phyloP scores from a whole-genome alignment of 2,113 vertebrate genomes.

The Lamprotornis superbus region DNA sequence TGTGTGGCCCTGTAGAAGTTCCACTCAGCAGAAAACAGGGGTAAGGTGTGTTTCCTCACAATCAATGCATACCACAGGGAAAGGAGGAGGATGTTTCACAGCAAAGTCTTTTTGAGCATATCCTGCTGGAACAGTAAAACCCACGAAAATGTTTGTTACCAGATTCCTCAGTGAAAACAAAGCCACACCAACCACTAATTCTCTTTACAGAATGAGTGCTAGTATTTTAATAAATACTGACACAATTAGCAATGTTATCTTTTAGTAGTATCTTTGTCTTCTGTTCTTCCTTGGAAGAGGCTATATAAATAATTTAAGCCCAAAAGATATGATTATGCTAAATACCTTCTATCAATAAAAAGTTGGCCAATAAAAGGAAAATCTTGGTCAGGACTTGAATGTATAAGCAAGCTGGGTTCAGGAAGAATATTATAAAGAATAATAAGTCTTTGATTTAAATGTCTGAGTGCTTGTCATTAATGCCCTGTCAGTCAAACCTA shows the following conservation, averaged over 20 bases:
- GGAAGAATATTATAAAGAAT: not conserved
- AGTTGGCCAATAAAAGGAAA: not conserved
- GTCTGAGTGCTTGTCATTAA: not conserved
- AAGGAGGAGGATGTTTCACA: not conserved
- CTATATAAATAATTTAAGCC: not conserved
- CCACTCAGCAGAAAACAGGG: not conserved
- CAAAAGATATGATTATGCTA: not conserved
- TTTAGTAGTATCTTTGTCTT: not conserved
- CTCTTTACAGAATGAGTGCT: not conserved
- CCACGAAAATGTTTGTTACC: not conserved
- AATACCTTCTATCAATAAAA: not conserved
- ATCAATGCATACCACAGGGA: fast-evolving
- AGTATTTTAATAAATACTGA: not conserved
- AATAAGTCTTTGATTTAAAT: slow-evolving; percentile 15
- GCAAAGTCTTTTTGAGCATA: not conserved
- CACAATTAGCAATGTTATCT: not conserved
- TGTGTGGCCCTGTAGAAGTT: not conserved
- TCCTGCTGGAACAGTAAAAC: not conserved
- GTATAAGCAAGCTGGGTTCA: not conserved
- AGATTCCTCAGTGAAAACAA: not conserved
- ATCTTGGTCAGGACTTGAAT: not conserved
- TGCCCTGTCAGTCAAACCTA: not conserved
- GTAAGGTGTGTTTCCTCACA: not conserved
- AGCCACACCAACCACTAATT: not conserved
- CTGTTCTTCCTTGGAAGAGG: not conserved